A percentile compares a stretch with the other conserved stretches of the same genome.
These are phyloP conservation scores for Drosophila prolongata DNA, from an alignment of 2,888 invertebrate genomes.

Conservation along the genomic window DNA sequence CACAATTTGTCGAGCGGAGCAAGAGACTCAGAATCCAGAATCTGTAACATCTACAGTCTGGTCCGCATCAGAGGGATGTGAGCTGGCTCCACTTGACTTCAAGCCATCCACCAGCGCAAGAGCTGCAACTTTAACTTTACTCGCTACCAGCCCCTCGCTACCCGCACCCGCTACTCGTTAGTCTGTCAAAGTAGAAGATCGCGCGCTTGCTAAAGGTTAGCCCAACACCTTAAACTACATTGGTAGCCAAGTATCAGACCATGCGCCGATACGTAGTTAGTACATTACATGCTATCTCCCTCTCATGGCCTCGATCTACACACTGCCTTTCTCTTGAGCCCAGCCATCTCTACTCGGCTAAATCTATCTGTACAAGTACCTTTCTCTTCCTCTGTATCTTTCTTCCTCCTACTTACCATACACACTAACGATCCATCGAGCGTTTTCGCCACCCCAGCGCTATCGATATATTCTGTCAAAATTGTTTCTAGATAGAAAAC, in stretches of 20 bases:
- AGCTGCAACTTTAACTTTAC: constrained; percentile 33
- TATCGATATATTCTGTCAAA: constrained; percentile 49
- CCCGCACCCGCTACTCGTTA: constrained; percentile 54
- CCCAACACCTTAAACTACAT: constrained; percentile 64
- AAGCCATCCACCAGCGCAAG: constrained; percentile 10
- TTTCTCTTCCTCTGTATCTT: constrained; percentile 16
- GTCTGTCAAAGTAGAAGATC: constrained; percentile 74
- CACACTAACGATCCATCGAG: constrained; percentile 23
- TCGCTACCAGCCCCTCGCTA: constrained; percentile 44
- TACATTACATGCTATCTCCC: constrained; percentile 66
- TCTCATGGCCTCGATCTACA: constrained; percentile 27
- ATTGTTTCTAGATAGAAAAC: constrained; percentile 35
- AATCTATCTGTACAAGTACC: constrained; percentile 4
- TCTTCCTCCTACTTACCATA: constrained; percentile 13
- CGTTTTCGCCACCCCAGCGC: constrained; percentile 6
- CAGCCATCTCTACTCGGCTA: constrained; percentile 1
- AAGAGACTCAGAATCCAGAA: constrained; percentile 48
- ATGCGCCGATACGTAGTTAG: constrained; percentile 75
- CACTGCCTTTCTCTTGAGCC: constrained; percentile 10
- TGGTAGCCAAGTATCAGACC: constrained; percentile 54
- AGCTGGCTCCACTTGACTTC: constrained; percentile 55
- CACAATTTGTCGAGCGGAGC: constrained; percentile 49
- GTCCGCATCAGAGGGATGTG: constrained; percentile 57
- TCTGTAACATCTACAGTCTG: constrained; percentile 38
- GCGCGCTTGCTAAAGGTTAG: constrained; percentile 78